Evolutionary conservation across 1,140 invertebrate genomes (phyloP), one percentile per base, ranked within the genome.

Genomic region (Lysiphlebus fabarum): DNA sequence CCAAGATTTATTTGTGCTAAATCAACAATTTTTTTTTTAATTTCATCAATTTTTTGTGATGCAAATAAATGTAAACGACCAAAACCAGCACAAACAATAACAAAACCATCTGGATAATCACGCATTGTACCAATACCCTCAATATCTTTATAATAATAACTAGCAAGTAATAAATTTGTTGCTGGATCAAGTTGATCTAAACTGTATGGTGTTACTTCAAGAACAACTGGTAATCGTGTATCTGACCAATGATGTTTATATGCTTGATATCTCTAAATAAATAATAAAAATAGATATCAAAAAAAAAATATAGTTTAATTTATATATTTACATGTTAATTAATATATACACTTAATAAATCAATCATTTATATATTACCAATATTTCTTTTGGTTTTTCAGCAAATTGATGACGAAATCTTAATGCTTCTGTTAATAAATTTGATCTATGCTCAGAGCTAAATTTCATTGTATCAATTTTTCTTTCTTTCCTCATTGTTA

Each of bases 181-280:
- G 89, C 86, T 48, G 90, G 87, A 78, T 98, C 92, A 41, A 95
- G 76, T 79, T 98, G 96, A 75, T 96, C 90, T 26, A 99, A 74
- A 53, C 92, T 92, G 71, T 88, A 90, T 7, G 92, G 87, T 34
- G 91, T 92, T 1, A 98, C 88, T 83, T 96, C 92, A 54, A 99
- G 80, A 7, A 93, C 84, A 12, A 95, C 86, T 5, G 93, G 92
- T 38, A 96, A 80, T 63, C 89, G 84, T 49, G 89, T 90, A 50
- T 95, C 94, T 53, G 93, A 95, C 95, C 96, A 99, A 70, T 96
- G 95, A 70, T 93, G 87, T 81, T 99, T 99, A 72, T 90, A 93
- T 8, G 90, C 92, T 83, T 90, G 87, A 77, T 90, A 96, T 72
- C 87, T 86, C 92, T 96, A 78, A 83, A 80, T 53, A 33, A 72